These are phyloP conservation scores for Leptinotarsa lineolata DNA, from an alignment of 1,140 invertebrate species.

Conservation along the genomic window DNA sequence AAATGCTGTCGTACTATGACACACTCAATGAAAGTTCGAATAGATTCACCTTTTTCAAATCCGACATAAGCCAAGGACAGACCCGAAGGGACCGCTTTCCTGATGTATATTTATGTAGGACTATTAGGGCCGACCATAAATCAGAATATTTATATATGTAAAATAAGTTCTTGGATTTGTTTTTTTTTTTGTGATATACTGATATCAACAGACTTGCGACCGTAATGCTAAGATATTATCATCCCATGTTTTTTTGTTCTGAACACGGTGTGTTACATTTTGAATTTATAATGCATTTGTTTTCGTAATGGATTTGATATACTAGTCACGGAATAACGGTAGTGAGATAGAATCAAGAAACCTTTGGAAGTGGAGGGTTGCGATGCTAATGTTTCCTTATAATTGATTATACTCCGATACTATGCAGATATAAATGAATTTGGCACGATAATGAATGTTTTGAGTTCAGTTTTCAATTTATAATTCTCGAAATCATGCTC, in stretches of 20 bases:
- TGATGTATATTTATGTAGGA: constrained; percentile 1
- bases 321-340: not conserved
- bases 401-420: too few relatives aligned
- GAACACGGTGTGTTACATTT: not conserved
- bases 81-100: not conserved
- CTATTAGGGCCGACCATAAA: not conserved
- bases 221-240: constrained; percentile 4
- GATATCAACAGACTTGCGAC: not conserved
- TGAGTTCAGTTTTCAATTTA: too few relatives aligned
- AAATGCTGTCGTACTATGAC: too few relatives aligned
- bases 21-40: not conserved
- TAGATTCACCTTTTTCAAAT: not conserved
- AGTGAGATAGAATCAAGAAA: too few relatives aligned
- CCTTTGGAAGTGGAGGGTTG: too few relatives aligned
- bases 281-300: constrained; percentile 9
- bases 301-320: not conserved
- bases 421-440: too few relatives aligned
- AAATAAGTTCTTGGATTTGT: not conserved
- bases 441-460: too few relatives aligned
- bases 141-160: constrained; percentile 4
- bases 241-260: not conserved
- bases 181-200: constrained; percentile 5
- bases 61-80: not conserved
- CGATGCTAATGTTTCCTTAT: too few relatives aligned
- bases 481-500: too few relatives aligned